Evolutionary conservation across 2,888 invertebrate species (phyloP).

Genomic region (Helobdella robusta): DNA sequence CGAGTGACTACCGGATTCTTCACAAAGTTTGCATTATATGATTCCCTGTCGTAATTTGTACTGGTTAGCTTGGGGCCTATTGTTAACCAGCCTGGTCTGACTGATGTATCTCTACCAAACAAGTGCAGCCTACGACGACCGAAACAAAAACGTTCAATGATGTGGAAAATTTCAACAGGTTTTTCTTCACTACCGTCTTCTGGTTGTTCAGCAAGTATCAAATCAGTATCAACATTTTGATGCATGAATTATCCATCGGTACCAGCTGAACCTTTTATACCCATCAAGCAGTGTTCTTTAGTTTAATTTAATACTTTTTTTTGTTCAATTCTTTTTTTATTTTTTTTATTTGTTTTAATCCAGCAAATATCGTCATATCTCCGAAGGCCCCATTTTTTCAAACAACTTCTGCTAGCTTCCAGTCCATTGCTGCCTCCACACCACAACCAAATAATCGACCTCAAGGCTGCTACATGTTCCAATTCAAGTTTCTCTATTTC

Average conservation of each 20-base stretch:
- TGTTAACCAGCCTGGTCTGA: slow-evolving; percentile 80
- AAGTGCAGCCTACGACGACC: slow-evolving; percentile 80
- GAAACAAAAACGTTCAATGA: slow-evolving; percentile 94
- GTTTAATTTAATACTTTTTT: not conserved
- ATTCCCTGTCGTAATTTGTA: slow-evolving; percentile 93
- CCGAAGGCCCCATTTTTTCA: slow-evolving; percentile 10
- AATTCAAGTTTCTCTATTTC: slow-evolving; percentile 68
- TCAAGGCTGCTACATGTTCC: slow-evolving; percentile 78
- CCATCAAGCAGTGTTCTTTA: slow-evolving; percentile 91
- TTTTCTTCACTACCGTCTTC: slow-evolving; percentile 93
- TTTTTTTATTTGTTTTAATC: slow-evolving; percentile 91
- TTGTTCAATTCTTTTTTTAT: slow-evolving; percentile 80
- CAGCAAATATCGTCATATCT: slow-evolving; percentile 92
- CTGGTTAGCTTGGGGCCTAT: slow-evolving; percentile 86
- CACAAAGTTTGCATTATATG: too few species aligned
- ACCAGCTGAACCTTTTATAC: slow-evolving; percentile 76
- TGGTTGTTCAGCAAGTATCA: slow-evolving; percentile 68
- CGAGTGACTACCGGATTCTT: too few species aligned
- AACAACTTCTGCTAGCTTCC: slow-evolving; percentile 68
- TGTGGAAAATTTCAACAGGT: slow-evolving; percentile 94
- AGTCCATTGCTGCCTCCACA: slow-evolving; percentile 86
- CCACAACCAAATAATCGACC: slow-evolving; percentile 92
- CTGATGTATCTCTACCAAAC: slow-evolving; percentile 88
- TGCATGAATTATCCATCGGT: slow-evolving; percentile 97
- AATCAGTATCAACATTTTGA: slow-evolving; percentile 93